These are phyloP conservation scores for Alentia gelatinosa DNA, from an alignment of 2,888 invertebrate species.

Conservation along the genomic window DNA sequence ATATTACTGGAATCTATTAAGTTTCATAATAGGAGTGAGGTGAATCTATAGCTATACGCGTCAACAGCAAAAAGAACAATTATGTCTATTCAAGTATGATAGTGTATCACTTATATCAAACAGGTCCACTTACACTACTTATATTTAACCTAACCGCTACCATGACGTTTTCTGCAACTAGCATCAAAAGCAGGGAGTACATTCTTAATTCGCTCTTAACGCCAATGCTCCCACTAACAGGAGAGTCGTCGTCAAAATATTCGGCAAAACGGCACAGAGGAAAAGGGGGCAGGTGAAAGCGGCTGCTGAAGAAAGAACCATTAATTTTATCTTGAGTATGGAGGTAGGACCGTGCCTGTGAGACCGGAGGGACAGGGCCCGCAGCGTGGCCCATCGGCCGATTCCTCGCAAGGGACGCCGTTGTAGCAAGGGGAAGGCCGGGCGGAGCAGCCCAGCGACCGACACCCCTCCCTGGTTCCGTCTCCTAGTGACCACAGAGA, in stretches of 20 bases:
- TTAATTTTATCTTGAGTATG: background rate
- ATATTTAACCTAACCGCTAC: background rate
- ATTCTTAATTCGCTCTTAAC: background rate
- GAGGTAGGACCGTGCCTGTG: conserved; percentile 81
- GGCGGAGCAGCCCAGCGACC: conserved; percentile 38
- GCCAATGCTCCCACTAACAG: background rate
- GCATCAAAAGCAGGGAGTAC: background rate
- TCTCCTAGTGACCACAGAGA: conserved; percentile 81
- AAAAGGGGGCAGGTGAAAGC: background rate
- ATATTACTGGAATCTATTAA: too few species aligned
- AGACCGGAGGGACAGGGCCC: conserved; percentile 88
- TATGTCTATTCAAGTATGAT: too few species aligned
- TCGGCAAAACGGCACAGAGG: conserved; percentile 30
- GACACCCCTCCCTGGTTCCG: conserved; percentile 82
- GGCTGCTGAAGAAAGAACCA: background rate
- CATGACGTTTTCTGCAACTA: background rate
- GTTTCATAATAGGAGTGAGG: too few species aligned
- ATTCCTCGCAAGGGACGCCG: conserved; percentile 58
- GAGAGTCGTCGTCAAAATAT: background rate
- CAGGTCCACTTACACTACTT: too few species aligned
- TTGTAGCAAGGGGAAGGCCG: conserved; percentile 55
- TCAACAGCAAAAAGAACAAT: too few species aligned
- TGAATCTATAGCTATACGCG: too few species aligned
- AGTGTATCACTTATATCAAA: too few species aligned
- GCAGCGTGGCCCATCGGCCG: conserved; percentile 87